These are phyloP conservation scores for Andrena bicolor DNA, from an alignment of 2,888 invertebrate species.

Conservation along the genomic window DNA sequence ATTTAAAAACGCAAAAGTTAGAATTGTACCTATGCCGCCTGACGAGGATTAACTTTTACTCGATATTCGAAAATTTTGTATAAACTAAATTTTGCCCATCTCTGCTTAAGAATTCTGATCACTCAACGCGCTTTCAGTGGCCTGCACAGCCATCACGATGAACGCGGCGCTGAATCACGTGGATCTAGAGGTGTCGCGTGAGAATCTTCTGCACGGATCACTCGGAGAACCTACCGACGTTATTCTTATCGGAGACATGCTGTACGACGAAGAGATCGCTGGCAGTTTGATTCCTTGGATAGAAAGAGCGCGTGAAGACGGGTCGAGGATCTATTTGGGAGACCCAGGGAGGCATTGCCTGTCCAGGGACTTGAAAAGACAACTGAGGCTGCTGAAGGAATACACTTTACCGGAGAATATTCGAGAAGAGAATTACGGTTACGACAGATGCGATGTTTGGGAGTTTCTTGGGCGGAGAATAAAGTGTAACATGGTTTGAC, in stretches of 20 bases:
- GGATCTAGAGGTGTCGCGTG: slow-evolving; percentile 81
- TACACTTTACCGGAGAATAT: slow-evolving; percentile 54
- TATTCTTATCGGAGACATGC: slow-evolving; percentile 90
- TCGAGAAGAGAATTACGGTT: slow-evolving; percentile 54
- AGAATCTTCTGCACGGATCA: slow-evolving; percentile 84
- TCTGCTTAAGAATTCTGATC: background rate
- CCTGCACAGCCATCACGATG: slow-evolving; percentile 85
- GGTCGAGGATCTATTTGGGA: slow-evolving; percentile 86
- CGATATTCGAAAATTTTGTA: no score
- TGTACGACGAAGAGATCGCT: slow-evolving; percentile 88
- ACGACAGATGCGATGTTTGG: slow-evolving; percentile 41
- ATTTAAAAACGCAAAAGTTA: no score
- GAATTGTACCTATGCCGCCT: no score
- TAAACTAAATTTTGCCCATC: no score
- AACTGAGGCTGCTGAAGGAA: slow-evolving; percentile 81
- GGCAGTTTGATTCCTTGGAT: slow-evolving; percentile 87
- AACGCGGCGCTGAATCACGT: slow-evolving; percentile 86
- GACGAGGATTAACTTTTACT: no score
- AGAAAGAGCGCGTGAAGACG: slow-evolving; percentile 60
- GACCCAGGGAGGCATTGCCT: slow-evolving; percentile 88
- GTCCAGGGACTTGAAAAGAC: slow-evolving; percentile 81
- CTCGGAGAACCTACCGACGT: slow-evolving; percentile 85
- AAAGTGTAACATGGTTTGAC: background rate
- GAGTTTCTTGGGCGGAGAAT: slow-evolving; percentile 27
- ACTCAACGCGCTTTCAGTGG: slow-evolving; percentile 84